phyloP scores from a whole-genome alignment of 2,888 invertebrate genomes.

The Sicus ferrugineus region DNA sequence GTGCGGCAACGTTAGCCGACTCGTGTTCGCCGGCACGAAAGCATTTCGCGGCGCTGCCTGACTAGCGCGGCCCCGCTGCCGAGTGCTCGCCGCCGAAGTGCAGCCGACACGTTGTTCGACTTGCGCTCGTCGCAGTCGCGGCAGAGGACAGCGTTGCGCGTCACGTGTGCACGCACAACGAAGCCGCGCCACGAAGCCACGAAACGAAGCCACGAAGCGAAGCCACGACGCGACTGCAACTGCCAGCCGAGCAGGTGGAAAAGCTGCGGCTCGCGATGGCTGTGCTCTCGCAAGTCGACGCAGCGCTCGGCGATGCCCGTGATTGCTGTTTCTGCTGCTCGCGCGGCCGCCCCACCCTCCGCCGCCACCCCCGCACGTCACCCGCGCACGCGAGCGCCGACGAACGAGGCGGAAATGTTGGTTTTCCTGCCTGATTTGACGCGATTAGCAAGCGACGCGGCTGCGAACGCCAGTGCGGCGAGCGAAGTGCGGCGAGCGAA shows the following conservation, averaged over 20 bases:
- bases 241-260: constrained; percentile 22
- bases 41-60: constrained; percentile 36
- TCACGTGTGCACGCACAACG: constrained; percentile 36
- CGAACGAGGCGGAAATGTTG: constrained; percentile 20
- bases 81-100: not conserved
- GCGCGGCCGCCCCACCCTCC: constrained; percentile 21
- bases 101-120: constrained; percentile 5
- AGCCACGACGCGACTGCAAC: not conserved
- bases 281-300: too few relatives aligned
- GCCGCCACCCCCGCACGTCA: not conserved
- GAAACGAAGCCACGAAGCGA: not conserved
- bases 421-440: constrained; percentile 36
- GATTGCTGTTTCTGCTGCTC: constrained; percentile 18
- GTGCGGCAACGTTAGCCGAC: constrained; percentile 42
- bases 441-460: constrained; percentile 56
- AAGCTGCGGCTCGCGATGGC: not conserved
- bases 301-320: not conserved
- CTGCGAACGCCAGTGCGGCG: not conserved
- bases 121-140: constrained; percentile 14
- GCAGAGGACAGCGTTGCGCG: constrained; percentile 28
- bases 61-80: too few relatives aligned
- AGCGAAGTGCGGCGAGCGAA: not conserved
- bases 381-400: not conserved
- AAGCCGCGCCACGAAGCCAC: not conserved
- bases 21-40: constrained; percentile 49